Base-by-base conservation (phyloP, 2,888 invertebrate genomes). In the Hermaeophaga mercurialis region DNA sequence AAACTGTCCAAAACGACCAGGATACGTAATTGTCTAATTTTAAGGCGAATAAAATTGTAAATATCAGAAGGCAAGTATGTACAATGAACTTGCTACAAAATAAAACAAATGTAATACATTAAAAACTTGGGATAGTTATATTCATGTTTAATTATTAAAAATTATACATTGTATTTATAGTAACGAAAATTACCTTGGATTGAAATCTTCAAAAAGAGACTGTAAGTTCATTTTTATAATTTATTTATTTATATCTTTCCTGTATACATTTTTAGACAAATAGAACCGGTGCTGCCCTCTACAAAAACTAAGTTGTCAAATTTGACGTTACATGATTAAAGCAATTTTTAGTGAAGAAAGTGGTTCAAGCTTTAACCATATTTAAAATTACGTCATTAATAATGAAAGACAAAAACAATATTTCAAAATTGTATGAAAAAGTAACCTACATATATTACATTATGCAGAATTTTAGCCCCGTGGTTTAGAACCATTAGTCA, bases 1-100 rank as follows among this genome's bases (percentile, higher is more conserved):
- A 98, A 36, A 99, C 89, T 5, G 91, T 88, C 96, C 96, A 97
- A 79, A 90, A 97, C 43, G 93, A 94, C 93, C 96, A 96, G 73
- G 90, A 85, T 74, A 93, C 88, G 58, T 85, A 85, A 62, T 89
- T 87, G 80, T 99, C 99, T 67, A 96, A 81, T 70, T 92, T 87
- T 70, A 99, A 81, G 9, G 96, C 91, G 77, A 98, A 88, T 65
- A 98, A 81, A 59, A 91, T 85, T 57, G 94, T 92, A 79, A 99
- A 98, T 67, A 92, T 82, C 75, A 96, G 85, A 68, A 98, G 83
- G 80, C 94, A 96, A 70, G 89, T 86, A 80, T 97, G 96, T 44
- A 99, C 96, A 68, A 98, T 86, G 79, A 97, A 97, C 84, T 97
- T 98, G 81, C 98, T 98, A 85, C 56, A 86, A 84, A 70, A 72